These are phyloP conservation scores for Caenorhabditis parvicauda DNA, from an alignment of 2,888 invertebrate genomes.

Conservation along the genomic window DNA sequence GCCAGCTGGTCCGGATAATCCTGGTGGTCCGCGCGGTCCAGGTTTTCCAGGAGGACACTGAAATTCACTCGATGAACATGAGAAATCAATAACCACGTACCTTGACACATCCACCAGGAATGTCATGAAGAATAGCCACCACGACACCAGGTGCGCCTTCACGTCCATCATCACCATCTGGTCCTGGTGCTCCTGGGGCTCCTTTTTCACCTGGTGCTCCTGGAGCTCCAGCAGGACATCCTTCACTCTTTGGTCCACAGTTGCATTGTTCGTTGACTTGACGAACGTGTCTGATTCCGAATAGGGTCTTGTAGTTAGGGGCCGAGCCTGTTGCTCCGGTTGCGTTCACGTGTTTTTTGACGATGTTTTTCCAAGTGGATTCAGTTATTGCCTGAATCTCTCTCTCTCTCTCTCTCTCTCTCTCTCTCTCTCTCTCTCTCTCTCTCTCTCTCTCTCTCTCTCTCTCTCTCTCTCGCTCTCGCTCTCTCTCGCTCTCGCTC, in stretches of 20 bases:
- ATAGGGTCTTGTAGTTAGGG: conserved; percentile 13
- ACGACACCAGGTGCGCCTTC: conserved; percentile 12
- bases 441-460: no score
- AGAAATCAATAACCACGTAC: no score
- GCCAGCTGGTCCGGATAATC: conserved; percentile 5
- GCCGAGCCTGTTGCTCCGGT: conserved; percentile 6
- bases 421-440: no score
- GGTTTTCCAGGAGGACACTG: conserved; percentile 9
- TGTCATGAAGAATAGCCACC: conserved; percentile 13
- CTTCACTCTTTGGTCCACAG: no score
- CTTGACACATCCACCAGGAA: conserved; percentile 21
- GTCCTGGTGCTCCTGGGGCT: conserved; percentile 8
- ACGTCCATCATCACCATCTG: conserved; percentile 10
- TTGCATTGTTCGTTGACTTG: no score
- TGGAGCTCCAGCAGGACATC: conserved; percentile 22
- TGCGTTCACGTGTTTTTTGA: conserved; percentile 7
- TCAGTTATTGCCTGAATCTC: no score
- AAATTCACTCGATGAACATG: no score
- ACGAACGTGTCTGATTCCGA: conserved; percentile 7
- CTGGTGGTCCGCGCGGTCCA: no score
- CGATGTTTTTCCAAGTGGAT: conserved; percentile 11
- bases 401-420: no score
- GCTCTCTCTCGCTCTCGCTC: no score
- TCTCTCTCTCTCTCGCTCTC: no score
- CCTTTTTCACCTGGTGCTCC: conserved; percentile 16